A percentile compares a stretch with the other conserved stretches of the same genome.
Conservation (phyloP, 2,113 vertebrate genomes). For the Barnardius zonarius region DNA sequence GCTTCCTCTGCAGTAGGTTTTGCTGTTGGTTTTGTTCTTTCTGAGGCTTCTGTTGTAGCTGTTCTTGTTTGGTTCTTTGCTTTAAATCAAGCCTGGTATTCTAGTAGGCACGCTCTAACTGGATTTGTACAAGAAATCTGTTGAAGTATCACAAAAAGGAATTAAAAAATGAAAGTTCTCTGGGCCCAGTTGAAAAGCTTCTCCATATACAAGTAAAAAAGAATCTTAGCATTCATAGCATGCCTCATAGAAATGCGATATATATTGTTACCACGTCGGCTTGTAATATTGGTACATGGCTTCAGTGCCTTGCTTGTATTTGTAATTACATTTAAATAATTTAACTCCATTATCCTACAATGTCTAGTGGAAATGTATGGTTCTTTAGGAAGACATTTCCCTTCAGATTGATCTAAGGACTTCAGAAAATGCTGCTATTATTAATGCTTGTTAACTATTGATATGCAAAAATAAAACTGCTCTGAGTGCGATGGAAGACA, state of each 20-base stretch:
- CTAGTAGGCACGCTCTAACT: not conserved
- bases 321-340: conserved; percentile 71
- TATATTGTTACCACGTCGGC: conserved; percentile 25
- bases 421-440: conserved; percentile 24
- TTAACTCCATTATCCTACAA: conserved; percentile 41
- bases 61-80: not conserved
- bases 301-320: conserved; percentile 48
- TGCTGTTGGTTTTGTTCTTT: not conserved
- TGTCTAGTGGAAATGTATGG: conserved; percentile 21
- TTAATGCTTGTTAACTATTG: conserved; percentile 28
- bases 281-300: conserved; percentile 30
- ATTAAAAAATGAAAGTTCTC: not conserved
- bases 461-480: conserved; percentile 2
- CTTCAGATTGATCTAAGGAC: conserved; percentile 41
- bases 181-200: not conserved
- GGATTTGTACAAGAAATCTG: not conserved
- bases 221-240: not conserved
- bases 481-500: not conserved
- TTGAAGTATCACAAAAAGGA: not conserved
- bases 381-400: conserved; percentile 20
- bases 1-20: not conserved
- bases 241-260: not conserved
- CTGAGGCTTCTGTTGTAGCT: not conserved
- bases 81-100: not conserved
- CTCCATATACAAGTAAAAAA: not conserved